Conservation (phyloP, 1,140 invertebrate species). For the Drosophila oshimai region DNA sequence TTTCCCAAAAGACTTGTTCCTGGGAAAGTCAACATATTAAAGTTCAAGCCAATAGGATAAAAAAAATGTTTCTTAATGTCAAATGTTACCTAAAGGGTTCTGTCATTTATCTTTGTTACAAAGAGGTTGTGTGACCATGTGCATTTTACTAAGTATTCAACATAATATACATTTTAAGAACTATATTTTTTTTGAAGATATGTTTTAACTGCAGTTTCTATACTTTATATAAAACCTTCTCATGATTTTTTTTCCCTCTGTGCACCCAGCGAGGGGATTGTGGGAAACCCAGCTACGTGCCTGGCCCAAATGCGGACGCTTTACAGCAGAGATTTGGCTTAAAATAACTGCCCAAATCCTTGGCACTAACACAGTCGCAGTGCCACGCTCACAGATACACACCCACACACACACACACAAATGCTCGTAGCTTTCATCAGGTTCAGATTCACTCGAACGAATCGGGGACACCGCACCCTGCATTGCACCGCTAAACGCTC, state of each 20-base stretch:
- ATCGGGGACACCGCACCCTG: constrained; percentile 24
- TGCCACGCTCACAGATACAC: background rate
- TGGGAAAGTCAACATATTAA: too few species aligned
- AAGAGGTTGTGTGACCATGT: too few species aligned
- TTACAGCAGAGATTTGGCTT: constrained; percentile 59
- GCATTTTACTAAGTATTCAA: too few species aligned
- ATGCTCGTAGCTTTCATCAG: constrained; percentile 5
- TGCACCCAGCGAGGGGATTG: background rate
- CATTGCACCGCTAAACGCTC: constrained; percentile 9
- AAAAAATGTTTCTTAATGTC: too few species aligned
- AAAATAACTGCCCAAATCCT: constrained; percentile 58
- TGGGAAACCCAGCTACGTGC: constrained; percentile 47
- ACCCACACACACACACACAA: background rate
- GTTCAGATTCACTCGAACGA: constrained; percentile 13
- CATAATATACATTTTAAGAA: too few species aligned
- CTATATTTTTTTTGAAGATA: too few species aligned
- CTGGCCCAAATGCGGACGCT: constrained; percentile 41
- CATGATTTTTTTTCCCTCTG: background rate
- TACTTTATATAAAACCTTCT: too few species aligned
- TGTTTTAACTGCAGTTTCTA: too few species aligned
- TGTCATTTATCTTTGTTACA: too few species aligned
- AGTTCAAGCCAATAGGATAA: too few species aligned
- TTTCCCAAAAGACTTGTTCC: too few species aligned
- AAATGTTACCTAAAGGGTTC: too few species aligned
- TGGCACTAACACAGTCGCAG: constrained; percentile 17